Base-by-base conservation (phyloP, 2,888 invertebrate species). In the Chorisops tibialis region DNA sequence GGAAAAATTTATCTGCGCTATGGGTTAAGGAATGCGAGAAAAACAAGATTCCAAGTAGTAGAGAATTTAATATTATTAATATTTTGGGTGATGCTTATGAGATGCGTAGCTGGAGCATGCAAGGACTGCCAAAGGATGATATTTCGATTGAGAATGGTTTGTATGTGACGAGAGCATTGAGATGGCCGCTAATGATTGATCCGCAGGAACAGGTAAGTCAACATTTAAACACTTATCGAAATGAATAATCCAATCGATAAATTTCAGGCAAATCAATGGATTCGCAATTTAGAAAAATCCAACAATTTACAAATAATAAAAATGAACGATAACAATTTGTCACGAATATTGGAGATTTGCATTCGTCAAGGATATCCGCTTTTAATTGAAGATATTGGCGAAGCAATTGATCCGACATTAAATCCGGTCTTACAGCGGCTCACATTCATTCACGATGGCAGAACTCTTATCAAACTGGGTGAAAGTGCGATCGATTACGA, bases 111-210 rank as follows among this genome's bases (percentile, higher is more conserved):
- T 96, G 96, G 96, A 94, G 93, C 75, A 85, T 91, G 19, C 87
- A 87, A 70, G 95, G 95, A 0, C 79, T 96, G 54, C 96, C 96
- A 0, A 84, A 90, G 65, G 96, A 96, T 75, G 80, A 83, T 35
- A 87, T 94, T 61, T 95, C 95, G 9, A 91, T 93, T 2, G 95
- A 96, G 77, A 96, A 96, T 77, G 96, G 92, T 7, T 89, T 96
- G 65, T 84, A 96, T 69, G 93, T 94, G 48, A 93, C 88, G 14
- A 85, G 83, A 71, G 90, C 87, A 3, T 85, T 89, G 6, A 82
- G 90, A 12, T 92, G 92, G 93, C 93, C 96, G 0, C 81, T 96
- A 16, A 92, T 95, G 85, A 93, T 96, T 64, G 96, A 96, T 79
- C 96, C 96, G 0, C 95, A 96, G 75, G 94, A 94, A 73, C 95